Evolutionary conservation across 2,888 invertebrate genomes (phyloP).

Genomic region (Agrotis exclamationis): DNA sequence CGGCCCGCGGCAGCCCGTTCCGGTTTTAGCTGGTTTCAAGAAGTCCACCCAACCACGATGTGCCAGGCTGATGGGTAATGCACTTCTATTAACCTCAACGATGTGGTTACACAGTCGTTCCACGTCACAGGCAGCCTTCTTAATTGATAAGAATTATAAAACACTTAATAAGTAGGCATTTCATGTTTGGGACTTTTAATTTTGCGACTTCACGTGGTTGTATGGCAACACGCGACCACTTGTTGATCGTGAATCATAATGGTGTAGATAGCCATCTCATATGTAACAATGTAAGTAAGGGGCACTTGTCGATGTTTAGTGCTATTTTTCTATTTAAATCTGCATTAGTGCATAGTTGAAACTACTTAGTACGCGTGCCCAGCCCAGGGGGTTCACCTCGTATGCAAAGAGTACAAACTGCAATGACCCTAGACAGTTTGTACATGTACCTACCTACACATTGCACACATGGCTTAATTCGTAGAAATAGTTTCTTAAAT

Average conservation of each 20-base stretch:
- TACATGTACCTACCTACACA: no score
- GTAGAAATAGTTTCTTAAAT: no score
- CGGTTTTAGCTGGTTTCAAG: constrained; percentile 64
- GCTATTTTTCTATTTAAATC: constrained; percentile 2
- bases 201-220: constrained; percentile 3
- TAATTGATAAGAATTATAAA: constrained; percentile 60
- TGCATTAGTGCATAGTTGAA: background rate
- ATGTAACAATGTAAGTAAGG: background rate
- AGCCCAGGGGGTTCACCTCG: background rate
- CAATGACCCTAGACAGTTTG: no score
- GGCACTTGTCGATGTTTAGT: background rate
- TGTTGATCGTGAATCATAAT: constrained; percentile 18
- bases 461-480: no score
- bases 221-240: constrained; percentile 4
- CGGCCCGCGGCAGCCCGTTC: constrained; percentile 68
- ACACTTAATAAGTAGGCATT: constrained; percentile 25
- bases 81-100: constrained; percentile 77
- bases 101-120: constrained; percentile 64
- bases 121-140: constrained; percentile 50
- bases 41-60: constrained; percentile 63
- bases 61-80: constrained; percentile 70
- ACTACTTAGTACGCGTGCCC: no score
- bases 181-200: constrained; percentile 11
- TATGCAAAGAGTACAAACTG: background rate
- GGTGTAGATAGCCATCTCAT: background rate